A percentile compares a stretch with the other conserved stretches of the same genome.
phyloP scores from a whole-genome alignment of 2,113 vertebrate species.

The Chionomys nivalis region DNA sequence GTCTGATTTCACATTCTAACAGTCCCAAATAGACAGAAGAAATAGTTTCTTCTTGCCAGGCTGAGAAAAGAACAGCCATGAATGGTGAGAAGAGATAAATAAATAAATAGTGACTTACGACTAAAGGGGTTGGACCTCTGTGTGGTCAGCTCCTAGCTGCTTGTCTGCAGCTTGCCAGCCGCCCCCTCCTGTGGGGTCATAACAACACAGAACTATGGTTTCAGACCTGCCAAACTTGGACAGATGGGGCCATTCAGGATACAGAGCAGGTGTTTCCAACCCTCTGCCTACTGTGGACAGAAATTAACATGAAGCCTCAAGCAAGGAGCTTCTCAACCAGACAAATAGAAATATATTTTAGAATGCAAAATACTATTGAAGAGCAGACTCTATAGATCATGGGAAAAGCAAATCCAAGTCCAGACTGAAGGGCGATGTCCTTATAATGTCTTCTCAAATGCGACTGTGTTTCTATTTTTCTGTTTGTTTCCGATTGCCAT shows the following conservation, averaged over 20 bases:
- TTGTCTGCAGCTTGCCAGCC: neutral
- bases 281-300: conserved; percentile 48
- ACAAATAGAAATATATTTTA: conserved; percentile 49
- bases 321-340: conserved; percentile 3
- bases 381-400: neutral
- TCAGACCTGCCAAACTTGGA: neutral
- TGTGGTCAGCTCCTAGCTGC: neutral
- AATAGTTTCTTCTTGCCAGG: conserved; percentile 43
- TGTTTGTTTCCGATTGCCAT: neutral
- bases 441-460: neutral
- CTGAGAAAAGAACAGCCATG: neutral
- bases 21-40: conserved; percentile 59
- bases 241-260: conserved; percentile 31
- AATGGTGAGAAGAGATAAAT: conserved; percentile 52
- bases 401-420: neutral
- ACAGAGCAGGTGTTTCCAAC: conserved; percentile 38
- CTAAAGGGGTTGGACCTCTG: neutral
- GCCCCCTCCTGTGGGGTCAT: neutral
- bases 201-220: neutral
- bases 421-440: conserved; percentile 6
- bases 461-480: neutral
- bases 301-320: conserved; percentile 33
- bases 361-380: neutral
- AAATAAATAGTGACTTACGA: neutral
- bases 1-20: conserved; percentile 76